Evolutionary conservation across 2,113 vertebrate species (phyloP).

Genomic region (Dryoscopus gambensis): DNA sequence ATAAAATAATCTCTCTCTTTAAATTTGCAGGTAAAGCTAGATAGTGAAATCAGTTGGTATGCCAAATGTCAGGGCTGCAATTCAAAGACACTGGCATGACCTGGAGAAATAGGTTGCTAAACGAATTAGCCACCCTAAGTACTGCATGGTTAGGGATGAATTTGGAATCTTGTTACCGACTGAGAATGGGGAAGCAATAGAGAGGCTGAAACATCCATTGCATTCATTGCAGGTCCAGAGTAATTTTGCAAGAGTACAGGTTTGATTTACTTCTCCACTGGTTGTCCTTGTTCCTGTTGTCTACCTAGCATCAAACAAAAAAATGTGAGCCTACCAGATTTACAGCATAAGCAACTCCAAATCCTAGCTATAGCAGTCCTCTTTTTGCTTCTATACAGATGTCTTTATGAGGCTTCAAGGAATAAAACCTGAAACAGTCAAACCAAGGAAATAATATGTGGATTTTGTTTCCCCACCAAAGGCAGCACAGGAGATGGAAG

Average conservation of each 20-base stretch:
- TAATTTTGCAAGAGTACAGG: conserved; percentile 11
- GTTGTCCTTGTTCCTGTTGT: neutral
- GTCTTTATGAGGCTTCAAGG: conserved; percentile 14
- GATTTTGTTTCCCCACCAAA: neutral
- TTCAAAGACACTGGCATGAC: neutral
- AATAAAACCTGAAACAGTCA: neutral
- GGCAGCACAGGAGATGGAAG: neutral
- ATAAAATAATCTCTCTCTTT: neutral
- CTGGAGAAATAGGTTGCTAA: neutral
- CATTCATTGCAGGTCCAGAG: neutral
- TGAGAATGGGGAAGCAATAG: neutral
- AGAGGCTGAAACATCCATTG: neutral
- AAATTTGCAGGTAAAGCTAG: neutral
- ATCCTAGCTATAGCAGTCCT: neutral
- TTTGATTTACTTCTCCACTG: neutral
- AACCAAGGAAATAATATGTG: neutral
- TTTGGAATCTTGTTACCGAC: neutral
- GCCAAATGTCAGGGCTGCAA: neutral
- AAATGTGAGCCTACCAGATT: neutral
- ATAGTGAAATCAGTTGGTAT: neutral
- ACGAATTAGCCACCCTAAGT: neutral
- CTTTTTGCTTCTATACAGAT: neutral
- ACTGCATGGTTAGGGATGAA: neutral
- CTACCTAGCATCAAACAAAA: neutral
- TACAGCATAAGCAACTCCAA: neutral